Evolutionary conservation across 2,797 vertebrate genomes (phyloP).

Genomic region (Heliangelus exortis): DNA sequence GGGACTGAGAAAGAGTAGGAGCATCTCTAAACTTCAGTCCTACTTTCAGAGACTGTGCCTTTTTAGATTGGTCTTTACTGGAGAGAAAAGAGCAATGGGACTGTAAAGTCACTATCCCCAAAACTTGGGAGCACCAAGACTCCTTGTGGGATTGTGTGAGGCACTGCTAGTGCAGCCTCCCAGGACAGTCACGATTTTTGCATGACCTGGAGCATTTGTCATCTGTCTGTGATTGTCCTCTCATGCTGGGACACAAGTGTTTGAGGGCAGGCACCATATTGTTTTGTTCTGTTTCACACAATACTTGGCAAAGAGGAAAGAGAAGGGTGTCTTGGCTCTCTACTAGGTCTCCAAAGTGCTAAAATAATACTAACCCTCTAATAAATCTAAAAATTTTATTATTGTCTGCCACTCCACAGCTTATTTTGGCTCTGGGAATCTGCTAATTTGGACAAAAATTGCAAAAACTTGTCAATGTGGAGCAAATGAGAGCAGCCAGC

Average conservation of each 20-base stretch:
- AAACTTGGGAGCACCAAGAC: neutral
- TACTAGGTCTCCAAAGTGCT: slow-evolving; percentile 32
- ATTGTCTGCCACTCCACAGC: neutral
- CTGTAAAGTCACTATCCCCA: neutral
- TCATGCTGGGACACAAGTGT: neutral
- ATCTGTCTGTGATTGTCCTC: neutral
- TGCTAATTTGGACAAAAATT: neutral
- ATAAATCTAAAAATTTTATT: slow-evolving; percentile 36
- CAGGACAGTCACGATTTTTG: neutral
- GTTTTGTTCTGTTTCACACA: slow-evolving; percentile 25
- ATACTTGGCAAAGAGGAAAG: slow-evolving; percentile 26
- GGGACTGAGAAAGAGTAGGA: neutral
- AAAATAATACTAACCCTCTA: slow-evolving; percentile 21
- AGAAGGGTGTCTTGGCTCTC: neutral
- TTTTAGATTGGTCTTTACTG: neutral
- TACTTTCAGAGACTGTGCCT: neutral
- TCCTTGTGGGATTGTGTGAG: fast-evolving
- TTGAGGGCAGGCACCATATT: neutral
- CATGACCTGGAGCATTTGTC: neutral
- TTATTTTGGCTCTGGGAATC: slow-evolving; percentile 53
- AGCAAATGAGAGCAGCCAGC: slow-evolving; percentile 43
- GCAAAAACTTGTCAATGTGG: neutral
- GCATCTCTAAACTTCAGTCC: neutral
- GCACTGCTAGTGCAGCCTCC: fast-evolving
- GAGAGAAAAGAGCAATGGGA: neutral